Evolutionary conservation across 2,797 vertebrate species (phyloP), one percentile per base, ranked within the genome.

Genomic region (Phaenicophaeus curvirostris): DNA sequence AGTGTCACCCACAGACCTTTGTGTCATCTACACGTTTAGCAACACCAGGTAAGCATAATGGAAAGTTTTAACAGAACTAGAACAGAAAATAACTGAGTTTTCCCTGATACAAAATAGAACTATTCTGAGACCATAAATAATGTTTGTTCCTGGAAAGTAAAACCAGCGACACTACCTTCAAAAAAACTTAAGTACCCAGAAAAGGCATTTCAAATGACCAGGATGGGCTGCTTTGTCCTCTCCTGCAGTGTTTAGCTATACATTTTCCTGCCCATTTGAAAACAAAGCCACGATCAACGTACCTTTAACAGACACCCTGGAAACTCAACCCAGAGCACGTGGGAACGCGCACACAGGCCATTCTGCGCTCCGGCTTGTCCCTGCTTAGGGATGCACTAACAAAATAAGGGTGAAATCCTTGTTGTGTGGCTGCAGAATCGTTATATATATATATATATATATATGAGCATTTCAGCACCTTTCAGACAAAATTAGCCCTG

Each of bases 51-150:
- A 61, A 93, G 75, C 89, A 54, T 58, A 84, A 95, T 39, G 73
- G 58, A 53, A 93, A 91, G 59, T 31, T 46, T 14, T 35, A 87
- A 93, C 44, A 35, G 28, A 92, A 50, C 41, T 66, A 2, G 37
- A 73, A 67, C 53, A 74, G 68, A 90, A 81, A 93, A 66, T 31
- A 89, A 87, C 5, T 12, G 53, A 92, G 16, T 90, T 94, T 92
- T 95, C 89, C 84, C 91, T 54, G 73, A 33, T 75, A 57, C n/a
- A 91, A 90, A 93, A 79, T 1, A 66, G 71, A 80, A 87, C 59
- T 89, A 77, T 54, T 96, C 81, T 89, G 83, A 95, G 71, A 78
- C 59, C 53, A 89, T 39, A 67, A 91, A 96, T 71, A 97, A 73
- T 46, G 54, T 65, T 87, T 95, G 69, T 89, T 86, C 67, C 63